These are phyloP conservation scores for Megaustenia siamemsis DNA, from an alignment of 2,888 invertebrate species.

Conservation along the genomic window DNA sequence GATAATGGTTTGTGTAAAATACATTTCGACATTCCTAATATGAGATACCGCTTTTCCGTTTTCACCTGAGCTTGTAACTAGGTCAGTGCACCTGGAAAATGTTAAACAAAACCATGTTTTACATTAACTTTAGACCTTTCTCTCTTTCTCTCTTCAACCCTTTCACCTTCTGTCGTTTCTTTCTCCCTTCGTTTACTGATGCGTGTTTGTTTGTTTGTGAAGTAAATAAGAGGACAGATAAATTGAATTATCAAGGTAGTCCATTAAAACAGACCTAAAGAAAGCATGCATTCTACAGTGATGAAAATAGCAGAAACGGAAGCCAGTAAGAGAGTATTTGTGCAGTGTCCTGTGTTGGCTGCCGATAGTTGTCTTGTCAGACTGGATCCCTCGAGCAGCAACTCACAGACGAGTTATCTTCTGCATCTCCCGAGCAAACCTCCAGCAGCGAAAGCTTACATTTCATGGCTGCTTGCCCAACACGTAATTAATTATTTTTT, in stretches of 20 bases:
- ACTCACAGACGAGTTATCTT: no score
- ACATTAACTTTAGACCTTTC: neutral
- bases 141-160: conserved; percentile 37
- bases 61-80: no score
- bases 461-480: neutral
- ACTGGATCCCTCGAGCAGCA: no score
- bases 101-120: no score
- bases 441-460: neutral
- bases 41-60: no score
- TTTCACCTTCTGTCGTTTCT: conserved; percentile 32
- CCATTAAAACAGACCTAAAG: conserved; percentile 24
- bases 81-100: no score
- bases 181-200: neutral
- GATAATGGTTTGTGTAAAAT: no score
- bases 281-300: neutral
- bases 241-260: neutral
- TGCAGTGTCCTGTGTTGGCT: no score
- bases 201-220: neutral
- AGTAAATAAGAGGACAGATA: neutral
- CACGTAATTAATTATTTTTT: no score
- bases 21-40: no score
- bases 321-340: neutral
- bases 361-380: no score
- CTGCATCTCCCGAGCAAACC: neutral
- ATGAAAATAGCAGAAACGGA: neutral